Evolutionary conservation across 2,797 vertebrate genomes (phyloP), one percentile per base, ranked within the genome.

Genomic region (Astyanax mexicanus): DNA sequence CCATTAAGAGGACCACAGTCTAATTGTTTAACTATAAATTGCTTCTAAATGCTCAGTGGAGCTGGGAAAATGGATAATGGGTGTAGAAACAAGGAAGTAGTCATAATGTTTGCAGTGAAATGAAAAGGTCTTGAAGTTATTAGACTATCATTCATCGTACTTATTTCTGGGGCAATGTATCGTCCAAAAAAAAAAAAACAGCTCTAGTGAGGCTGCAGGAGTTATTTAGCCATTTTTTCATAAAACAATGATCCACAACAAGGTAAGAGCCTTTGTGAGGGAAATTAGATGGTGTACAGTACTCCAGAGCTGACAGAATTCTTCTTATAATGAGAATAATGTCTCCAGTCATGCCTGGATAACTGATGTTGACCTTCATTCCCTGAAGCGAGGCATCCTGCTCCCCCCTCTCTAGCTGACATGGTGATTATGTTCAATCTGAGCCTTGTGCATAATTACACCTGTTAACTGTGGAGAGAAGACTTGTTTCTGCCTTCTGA

Each of bases 371-470:
- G 17, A 74, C 77, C 66, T 77, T 76, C 47, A 62, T 81, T 82
- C 58, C 82, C 52, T 75, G 73, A 85, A 80, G 83, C 69, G 78
- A 78, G 72, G 80, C 82, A 78, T 80, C 78, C 79, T 70, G 81
- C 62, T 70, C 69, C 70, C 79, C 75, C 78, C 83, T 80, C 77
- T 69, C 80, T 78, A 74, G 78, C 65, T 75, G 69, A 84, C 78
- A 84, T 74, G 47, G 74, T 51, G 72, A 80, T 83, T 77, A 80
- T 81, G 71, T 80, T 74, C 61, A 71, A 65, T 77, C 73, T 87
- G 82, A 78, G 75, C 82, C 77, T 75, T 77, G 83, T 81, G 81
- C 81, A 81, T 90, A 89, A 88, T 92, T 90, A 84, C 80, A 70
- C 44, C 49, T 76, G 80, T 87, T 87, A 86, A 86, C 85, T 88